Evolutionary conservation across 35 echinoderm and acorn worm species (phyloP).

Genomic region (Patiria miniata): DNA sequence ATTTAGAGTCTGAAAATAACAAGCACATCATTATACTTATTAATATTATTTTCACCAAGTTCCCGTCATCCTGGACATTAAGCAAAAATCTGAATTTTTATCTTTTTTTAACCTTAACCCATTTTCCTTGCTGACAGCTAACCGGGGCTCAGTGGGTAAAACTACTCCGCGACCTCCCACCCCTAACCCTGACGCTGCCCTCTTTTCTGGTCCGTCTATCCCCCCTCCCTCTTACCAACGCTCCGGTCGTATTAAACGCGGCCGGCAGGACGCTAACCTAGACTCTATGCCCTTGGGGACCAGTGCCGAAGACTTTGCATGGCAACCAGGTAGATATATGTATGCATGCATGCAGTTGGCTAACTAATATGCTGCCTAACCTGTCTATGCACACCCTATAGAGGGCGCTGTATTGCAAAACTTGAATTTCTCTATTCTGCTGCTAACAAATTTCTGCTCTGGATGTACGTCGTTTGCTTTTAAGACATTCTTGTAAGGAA

Average conservation of each 20-base stretch:
- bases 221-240: not conserved
- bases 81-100: too few relatives aligned
- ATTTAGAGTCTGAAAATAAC: not conserved
- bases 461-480: not conserved
- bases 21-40: not conserved
- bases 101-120: not conserved
- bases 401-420: not conserved
- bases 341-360: not conserved
- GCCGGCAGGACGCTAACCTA: not conserved
- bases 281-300: not conserved
- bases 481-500: not conserved
- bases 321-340: not conserved
- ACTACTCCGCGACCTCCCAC: not conserved
- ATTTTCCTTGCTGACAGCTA: not conserved
- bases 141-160: not conserved
- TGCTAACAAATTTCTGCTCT: not conserved
- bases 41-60: not conserved
- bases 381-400: constrained; percentile 1
- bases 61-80: too few relatives aligned
- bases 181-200: not conserved
- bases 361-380: not conserved
- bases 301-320: not conserved
- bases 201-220: not conserved
- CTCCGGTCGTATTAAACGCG: not conserved
- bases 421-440: not conserved